These are phyloP conservation scores for Hedychridium roseum DNA, from an alignment of 2,888 invertebrate species.

Conservation along the genomic window DNA sequence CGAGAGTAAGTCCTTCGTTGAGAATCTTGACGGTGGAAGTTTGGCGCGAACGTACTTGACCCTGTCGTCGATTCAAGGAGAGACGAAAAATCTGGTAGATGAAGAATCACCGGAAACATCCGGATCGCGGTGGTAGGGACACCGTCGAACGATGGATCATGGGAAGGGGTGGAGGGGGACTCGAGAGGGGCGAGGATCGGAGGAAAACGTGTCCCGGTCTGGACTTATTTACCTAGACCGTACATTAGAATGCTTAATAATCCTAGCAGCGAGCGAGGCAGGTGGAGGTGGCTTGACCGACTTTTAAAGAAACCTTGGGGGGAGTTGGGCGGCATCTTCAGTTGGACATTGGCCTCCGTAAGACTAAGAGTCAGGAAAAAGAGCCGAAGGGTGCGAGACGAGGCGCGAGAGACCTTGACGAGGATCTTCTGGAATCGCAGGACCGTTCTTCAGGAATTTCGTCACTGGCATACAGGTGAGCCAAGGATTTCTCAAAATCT, in stretches of 20 bases:
- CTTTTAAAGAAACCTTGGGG: slow-evolving; percentile 57
- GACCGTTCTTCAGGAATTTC: no score
- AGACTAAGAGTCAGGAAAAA: slow-evolving; percentile 60
- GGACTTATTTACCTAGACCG: slow-evolving; percentile 40
- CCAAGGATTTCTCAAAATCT: no score
- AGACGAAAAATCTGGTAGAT: slow-evolving; percentile 9
- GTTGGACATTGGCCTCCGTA: slow-evolving; percentile 62
- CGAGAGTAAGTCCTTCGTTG: slow-evolving; percentile 20
- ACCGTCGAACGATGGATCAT: neutral
- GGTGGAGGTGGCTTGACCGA: slow-evolving; percentile 58
- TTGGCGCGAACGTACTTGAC: slow-evolving; percentile 15
- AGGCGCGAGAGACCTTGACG: slow-evolving; percentile 37
- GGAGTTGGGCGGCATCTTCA: slow-evolving; percentile 60
- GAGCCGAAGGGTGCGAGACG: slow-evolving; percentile 51
- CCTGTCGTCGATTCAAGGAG: slow-evolving; percentile 22
- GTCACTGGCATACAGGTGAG: no score
- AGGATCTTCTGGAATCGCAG: no score
- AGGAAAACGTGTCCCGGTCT: no score
- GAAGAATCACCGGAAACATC: slow-evolving; percentile 2
- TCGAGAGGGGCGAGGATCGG: slow-evolving; percentile 10
- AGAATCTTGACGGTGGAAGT: neutral
- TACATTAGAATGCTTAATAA: slow-evolving; percentile 60
- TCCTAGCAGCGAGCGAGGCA: slow-evolving; percentile 43
- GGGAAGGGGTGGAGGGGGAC: slow-evolving; percentile 18
- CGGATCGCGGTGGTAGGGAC: neutral